Evolutionary conservation across 2,113 vertebrate species (phyloP).

Genomic region (Pygoscelis adeliae): DNA sequence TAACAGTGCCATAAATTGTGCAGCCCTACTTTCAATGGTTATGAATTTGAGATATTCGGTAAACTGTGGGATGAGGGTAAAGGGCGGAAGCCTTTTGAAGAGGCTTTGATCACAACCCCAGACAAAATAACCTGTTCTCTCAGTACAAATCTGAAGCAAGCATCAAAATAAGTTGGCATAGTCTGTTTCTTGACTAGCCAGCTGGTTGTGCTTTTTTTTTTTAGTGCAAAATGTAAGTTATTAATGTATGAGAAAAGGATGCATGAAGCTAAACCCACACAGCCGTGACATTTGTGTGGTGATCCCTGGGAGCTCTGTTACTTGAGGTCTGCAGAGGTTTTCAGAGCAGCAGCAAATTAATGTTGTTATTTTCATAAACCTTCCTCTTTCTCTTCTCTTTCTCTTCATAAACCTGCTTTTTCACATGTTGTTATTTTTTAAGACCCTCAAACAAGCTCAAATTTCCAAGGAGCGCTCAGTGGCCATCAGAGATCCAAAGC

Average conservation of each 20-base stretch:
- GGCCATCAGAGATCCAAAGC: background rate
- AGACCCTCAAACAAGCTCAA: background rate
- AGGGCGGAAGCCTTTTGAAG: background rate
- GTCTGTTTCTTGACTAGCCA: background rate
- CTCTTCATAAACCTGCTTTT: background rate
- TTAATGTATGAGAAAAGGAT: background rate
- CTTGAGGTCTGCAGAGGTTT: background rate
- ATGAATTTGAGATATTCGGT: background rate
- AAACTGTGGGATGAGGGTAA: background rate
- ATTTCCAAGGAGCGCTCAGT: background rate
- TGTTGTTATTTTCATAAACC: background rate
- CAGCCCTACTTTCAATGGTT: background rate
- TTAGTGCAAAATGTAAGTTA: background rate
- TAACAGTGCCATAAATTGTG: conserved; percentile 33
- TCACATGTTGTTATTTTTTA: background rate
- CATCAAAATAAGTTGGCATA: background rate
- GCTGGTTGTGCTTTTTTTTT: background rate
- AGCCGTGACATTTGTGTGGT: background rate
- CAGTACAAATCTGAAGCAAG: background rate
- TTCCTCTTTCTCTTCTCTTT: background rate
- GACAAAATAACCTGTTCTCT: background rate
- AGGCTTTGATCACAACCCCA: background rate
- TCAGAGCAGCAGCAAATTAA: background rate
- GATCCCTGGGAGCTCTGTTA: background rate
- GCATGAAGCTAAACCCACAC: background rate